Evolutionary conservation across 92 coral and sea anemone species (phyloP).

Genomic region (Diadumene lineata): DNA sequence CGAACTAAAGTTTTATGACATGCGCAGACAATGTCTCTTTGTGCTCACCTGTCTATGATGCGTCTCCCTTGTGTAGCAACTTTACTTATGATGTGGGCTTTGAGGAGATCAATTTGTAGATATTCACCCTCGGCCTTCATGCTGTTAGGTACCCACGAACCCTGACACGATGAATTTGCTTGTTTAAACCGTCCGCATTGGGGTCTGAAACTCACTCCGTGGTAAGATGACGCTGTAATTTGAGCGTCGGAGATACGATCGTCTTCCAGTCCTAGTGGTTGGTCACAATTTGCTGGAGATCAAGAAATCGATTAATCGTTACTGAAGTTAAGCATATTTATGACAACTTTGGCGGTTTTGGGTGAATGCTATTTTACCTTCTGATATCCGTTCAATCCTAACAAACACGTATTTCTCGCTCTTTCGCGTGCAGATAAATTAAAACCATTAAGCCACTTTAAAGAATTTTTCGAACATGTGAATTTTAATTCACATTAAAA

Average conservation of each 20-base stretch:
- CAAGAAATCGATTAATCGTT: not conserved
- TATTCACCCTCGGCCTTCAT: not conserved
- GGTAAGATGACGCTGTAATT: slow-evolving; percentile 17
- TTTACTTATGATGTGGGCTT: slow-evolving; percentile 3
- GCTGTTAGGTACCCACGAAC: not conserved
- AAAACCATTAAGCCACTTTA: no score
- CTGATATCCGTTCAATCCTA: no score
- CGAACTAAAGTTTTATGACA: no score
- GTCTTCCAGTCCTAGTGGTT: slow-evolving; percentile 16
- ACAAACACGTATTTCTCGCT: no score
- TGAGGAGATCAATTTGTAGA: slow-evolving; percentile 11
- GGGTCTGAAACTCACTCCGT: not conserved
- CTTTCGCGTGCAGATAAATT: no score
- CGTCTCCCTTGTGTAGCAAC: slow-evolving; percentile 22
- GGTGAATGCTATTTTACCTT: no score
- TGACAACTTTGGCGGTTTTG: no score
- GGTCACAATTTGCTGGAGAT: not conserved
- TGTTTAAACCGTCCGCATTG: not conserved
- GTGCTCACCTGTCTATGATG: not conserved
- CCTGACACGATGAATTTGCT: not conserved
- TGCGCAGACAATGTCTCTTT: no score
- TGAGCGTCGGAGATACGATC: slow-evolving; percentile 10
- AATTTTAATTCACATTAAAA: no score
- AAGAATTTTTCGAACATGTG: no score
- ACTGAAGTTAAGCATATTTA: no score